Evolutionary conservation across 2,888 invertebrate species (phyloP).

Genomic region (Caenorhabditis sp.): DNA sequence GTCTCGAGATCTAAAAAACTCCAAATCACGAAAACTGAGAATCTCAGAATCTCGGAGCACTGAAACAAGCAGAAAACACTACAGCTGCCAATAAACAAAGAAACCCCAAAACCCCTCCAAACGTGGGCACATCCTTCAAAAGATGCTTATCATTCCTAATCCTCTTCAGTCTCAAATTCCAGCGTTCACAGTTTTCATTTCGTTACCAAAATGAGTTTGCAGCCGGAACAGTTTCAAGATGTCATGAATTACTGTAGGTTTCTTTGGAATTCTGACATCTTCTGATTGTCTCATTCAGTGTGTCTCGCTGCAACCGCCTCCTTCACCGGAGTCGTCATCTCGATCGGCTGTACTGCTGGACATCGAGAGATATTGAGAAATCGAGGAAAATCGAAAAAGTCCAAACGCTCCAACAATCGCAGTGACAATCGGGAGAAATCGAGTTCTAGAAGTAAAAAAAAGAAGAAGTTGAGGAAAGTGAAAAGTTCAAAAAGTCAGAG

Average conservation of each 20-base stretch:
- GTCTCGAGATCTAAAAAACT: no score
- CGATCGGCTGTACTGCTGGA: constrained; percentile 10
- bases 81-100: no score
- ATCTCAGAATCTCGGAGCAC: no score
- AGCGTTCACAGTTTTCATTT: background rate
- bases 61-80: no score
- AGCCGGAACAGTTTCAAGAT: constrained; percentile 1
- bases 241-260: constrained; percentile 2
- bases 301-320: constrained; percentile 13
- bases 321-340: constrained; percentile 1
- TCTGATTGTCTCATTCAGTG: background rate
- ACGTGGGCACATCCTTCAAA: background rate
- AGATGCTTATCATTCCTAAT: background rate
- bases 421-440: background rate
- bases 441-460: constrained; percentile 6
- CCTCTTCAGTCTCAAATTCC: no score
- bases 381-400: constrained; percentile 12
- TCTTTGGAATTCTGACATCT: background rate
- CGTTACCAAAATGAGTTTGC: constrained; percentile 6
- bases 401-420: background rate
- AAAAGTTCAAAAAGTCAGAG: constrained; percentile 10
- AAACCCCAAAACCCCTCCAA: background rate
- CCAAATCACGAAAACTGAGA: no score
- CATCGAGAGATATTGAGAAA: constrained; percentile 2
- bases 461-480: constrained; percentile 34